These are phyloP conservation scores for Magallana nippona DNA, from an alignment of 2,888 invertebrate genomes.

Conservation along the genomic window DNA sequence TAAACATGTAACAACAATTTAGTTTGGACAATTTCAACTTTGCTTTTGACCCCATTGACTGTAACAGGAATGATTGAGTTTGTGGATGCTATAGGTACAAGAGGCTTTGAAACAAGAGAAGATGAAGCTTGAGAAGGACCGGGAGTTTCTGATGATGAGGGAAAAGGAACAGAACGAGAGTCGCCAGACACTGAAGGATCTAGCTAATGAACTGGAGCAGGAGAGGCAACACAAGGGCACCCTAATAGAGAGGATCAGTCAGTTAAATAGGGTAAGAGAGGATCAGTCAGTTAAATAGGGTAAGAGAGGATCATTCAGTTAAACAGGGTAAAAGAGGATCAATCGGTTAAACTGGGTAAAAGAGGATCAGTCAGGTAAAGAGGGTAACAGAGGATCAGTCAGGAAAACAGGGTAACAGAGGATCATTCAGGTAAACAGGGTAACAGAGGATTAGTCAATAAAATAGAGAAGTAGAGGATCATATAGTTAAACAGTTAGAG, in stretches of 20 bases:
- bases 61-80: too few relatives aligned
- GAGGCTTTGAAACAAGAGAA: slow-evolving; percentile 65
- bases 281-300: neutral
- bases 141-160: slow-evolving; percentile 62
- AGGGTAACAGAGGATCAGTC: slow-evolving; percentile 65
- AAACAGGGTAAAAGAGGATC: slow-evolving; percentile 42
- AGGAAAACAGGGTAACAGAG: neutral
- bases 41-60: too few relatives aligned
- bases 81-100: slow-evolving; percentile 55
- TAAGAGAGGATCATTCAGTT: neutral
- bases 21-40: too few relatives aligned
- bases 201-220: slow-evolving; percentile 64
- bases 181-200: slow-evolving; percentile 59
- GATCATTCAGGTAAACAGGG: neutral
- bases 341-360: neutral
- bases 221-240: slow-evolving; percentile 66
- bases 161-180: slow-evolving; percentile 62
- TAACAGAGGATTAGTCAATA: neutral
- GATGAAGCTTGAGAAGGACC: slow-evolving; percentile 60
- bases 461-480: too few relatives aligned
- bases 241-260: slow-evolving; percentile 62
- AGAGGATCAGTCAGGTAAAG: slow-evolving; percentile 58
- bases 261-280: slow-evolving; percentile 67
- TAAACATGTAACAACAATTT: too few relatives aligned
- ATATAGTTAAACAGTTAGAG: too few relatives aligned